Evolutionary conservation across 2,888 invertebrate species (phyloP), one percentile per base, ranked within the genome.

Genomic region (Athalia rosae): DNA sequence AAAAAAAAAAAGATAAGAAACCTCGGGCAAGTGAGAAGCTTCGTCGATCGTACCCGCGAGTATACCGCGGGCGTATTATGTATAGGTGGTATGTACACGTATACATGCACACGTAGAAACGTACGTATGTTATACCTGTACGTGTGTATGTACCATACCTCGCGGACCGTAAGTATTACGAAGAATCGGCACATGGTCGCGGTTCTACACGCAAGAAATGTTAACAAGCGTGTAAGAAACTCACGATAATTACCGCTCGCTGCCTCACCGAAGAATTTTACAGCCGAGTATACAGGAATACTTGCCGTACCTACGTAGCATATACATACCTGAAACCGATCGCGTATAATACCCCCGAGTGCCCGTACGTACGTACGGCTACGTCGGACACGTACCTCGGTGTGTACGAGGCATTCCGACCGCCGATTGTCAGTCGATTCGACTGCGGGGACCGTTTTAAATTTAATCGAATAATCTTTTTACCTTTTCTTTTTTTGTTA

Each of bases 171-270:
- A 15, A 28, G 47, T 28, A 67, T 50, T 67, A 67, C 50, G 50
- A 53, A 53, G 67, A 67, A 67, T 67, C 53, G 67, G 67, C 53
- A 67, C 67, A 67, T 50, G 67, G 67, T 53, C 67, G 67, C 47
- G 67, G 53, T 53, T 67, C 50, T 67, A 53, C 47, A 53, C 53
- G 67, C 58, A 53, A 66, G 15, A 71, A 81, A 80, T 80, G 80
- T 81, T 80, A 81, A 80, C 83, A 82, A 84, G 82, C 83, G 80
- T 85, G 84, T 83, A 83, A 84, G 83, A 83, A 84, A 86, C 79
- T 82, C 73, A 81, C 82, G 84, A 86, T 85, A 86, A 85, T 85
- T 86, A 85, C 82, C 45, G 41, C 56, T 56, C 13, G 28, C 45
- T 50, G 47, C 56, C 9, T 53, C 50, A 67, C 41, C 11, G 50